Percentiles rank a stretch among this genome's conserved stretches.
phyloP scores from a whole-genome alignment of 2,113 vertebrate genomes.

The Microtus pennsylvanicus region DNA sequence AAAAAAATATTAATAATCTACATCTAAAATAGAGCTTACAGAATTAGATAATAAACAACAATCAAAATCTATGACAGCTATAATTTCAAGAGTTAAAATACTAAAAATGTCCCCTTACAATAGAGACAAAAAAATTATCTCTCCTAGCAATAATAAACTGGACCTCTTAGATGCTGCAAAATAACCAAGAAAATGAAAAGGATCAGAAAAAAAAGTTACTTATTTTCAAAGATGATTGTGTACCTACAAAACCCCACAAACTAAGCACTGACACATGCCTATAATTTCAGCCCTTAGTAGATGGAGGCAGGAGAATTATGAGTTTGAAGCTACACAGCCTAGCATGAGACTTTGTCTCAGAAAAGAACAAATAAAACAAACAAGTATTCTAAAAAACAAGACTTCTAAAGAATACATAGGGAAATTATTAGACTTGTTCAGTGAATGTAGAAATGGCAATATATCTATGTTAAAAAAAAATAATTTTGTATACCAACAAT shows the following conservation, averaged over 20 bases:
- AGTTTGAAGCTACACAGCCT: not conserved
- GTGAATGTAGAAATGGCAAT: conserved; percentile 23
- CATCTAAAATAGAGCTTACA: not conserved
- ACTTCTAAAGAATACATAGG: not conserved
- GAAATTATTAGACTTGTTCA: conserved; percentile 29
- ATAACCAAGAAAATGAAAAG: conserved; percentile 28
- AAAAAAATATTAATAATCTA: conserved; percentile 29
- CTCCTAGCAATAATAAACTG: not conserved
- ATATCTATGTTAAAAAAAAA: not conserved
- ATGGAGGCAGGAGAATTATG: not conserved
- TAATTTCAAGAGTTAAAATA: not conserved
- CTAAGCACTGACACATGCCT: not conserved
- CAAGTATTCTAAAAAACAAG: not conserved
- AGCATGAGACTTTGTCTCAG: not conserved
- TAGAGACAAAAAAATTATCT: not conserved
- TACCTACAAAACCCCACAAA: not conserved
- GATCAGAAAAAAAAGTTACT: not conserved
- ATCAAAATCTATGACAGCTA: not conserved
- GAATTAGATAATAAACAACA: conserved; percentile 10
- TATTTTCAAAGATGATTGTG: conserved; percentile 1
- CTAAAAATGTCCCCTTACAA: not conserved
- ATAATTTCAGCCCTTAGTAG: not conserved
- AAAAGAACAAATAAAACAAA: not conserved
- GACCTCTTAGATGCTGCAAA: not conserved
- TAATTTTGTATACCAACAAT: not conserved